These are phyloP conservation scores for Rhea americana DNA, from an alignment of 2,113 vertebrate genomes.

Conservation along the genomic window DNA sequence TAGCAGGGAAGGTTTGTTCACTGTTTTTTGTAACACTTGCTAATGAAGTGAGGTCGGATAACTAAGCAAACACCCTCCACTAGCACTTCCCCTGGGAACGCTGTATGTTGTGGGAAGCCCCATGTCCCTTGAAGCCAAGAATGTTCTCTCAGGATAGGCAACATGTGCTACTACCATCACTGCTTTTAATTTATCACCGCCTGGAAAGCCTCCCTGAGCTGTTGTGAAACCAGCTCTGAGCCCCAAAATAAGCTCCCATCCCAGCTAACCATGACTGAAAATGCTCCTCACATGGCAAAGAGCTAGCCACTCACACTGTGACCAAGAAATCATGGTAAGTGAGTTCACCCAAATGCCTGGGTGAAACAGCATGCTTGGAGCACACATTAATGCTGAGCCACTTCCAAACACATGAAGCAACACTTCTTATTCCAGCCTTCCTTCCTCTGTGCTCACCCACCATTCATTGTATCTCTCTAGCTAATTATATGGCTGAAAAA, in stretches of 20 bases:
- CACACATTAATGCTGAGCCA: fast-evolving
- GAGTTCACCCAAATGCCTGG: neutral
- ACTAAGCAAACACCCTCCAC: constrained; percentile 65
- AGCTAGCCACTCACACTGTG: neutral
- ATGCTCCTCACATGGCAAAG: neutral
- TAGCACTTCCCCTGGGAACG: constrained; percentile 31
- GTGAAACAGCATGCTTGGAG: neutral
- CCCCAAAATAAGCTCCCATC: constrained; percentile 55
- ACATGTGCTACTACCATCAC: constrained; percentile 55
- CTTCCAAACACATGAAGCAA: constrained; percentile 26
- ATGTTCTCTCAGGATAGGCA: constrained; percentile 55
- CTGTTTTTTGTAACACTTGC: constrained; percentile 62
- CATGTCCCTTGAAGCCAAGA: constrained; percentile 53
- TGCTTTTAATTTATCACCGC: constrained; percentile 60
- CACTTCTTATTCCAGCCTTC: neutral
- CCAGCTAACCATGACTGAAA: constrained; percentile 10
- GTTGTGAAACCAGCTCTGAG: constrained; percentile 47
- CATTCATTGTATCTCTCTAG: neutral
- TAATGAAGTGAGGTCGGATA: constrained; percentile 60
- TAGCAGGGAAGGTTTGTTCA: constrained; percentile 51
- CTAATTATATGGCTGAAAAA: constrained; percentile 32
- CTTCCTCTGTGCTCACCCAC: constrained; percentile 19
- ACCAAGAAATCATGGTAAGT: neutral
- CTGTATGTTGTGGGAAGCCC: constrained; percentile 59
- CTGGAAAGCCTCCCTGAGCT: constrained; percentile 49